These are phyloP conservation scores for Syngnathus acus DNA, from an alignment of 2,797 vertebrate genomes.

Conservation along the genomic window DNA sequence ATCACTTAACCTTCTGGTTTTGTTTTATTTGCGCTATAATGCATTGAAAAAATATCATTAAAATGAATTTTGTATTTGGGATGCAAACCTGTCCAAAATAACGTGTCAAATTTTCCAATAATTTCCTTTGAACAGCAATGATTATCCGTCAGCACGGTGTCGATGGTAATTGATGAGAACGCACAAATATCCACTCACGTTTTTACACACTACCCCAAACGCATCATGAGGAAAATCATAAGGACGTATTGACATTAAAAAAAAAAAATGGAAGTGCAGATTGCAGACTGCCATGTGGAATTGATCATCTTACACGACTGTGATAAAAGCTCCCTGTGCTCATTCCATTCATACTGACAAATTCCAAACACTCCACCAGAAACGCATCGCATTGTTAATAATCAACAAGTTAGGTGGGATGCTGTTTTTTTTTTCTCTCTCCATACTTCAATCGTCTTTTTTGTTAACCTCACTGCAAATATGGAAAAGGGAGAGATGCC, in stretches of 20 bases:
- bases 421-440: constrained; percentile 46
- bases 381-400: constrained; percentile 68
- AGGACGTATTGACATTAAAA: constrained; percentile 41
- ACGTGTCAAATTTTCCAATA: background rate
- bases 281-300: constrained; percentile 41
- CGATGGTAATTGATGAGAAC: background rate
- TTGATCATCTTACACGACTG: constrained; percentile 56
- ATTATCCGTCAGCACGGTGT: background rate
- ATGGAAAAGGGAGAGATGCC: constrained; percentile 67
- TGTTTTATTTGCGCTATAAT: too few species aligned
- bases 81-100: too few species aligned
- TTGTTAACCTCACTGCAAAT: constrained; percentile 75
- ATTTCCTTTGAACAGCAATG: background rate
- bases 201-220: constrained; percentile 14
- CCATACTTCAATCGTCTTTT: constrained; percentile 69
- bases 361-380: constrained; percentile 57
- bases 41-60: too few species aligned
- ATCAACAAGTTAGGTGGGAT: constrained; percentile 72
- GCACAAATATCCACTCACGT: constrained; percentile 3
- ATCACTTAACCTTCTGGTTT: too few species aligned
- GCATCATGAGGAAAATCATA: constrained; percentile 42
- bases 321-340: constrained; percentile 51
- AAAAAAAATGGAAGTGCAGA: constrained; percentile 31
- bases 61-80: too few species aligned
- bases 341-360: constrained; percentile 53